phyloP scores from a whole-genome alignment of 1,140 invertebrate genomes.

The Ectropis grisescens region DNA sequence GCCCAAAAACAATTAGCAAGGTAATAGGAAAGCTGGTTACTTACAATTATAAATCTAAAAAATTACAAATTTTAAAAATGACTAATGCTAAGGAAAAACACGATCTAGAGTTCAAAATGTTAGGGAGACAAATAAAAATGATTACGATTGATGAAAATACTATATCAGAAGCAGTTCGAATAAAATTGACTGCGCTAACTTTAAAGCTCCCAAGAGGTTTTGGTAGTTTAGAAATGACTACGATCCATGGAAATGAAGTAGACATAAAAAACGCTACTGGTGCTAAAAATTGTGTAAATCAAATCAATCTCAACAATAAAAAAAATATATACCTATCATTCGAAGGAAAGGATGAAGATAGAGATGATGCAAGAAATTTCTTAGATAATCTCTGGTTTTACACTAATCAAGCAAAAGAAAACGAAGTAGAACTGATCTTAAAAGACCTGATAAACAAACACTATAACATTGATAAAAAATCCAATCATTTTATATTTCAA shows the following conservation, averaged over 20 bases:
- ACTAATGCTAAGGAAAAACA: slow-evolving; percentile 3
- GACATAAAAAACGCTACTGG: slow-evolving; percentile 9
- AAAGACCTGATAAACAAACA: slow-evolving; percentile 10
- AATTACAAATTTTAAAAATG: slow-evolving; percentile 3
- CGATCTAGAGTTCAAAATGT: slow-evolving; percentile 5
- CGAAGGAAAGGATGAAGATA: slow-evolving; percentile 4
- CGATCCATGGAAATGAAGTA: neutral
- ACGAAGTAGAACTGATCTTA: slow-evolving; percentile 3
- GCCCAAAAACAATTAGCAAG: slow-evolving; percentile 3
- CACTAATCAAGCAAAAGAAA: slow-evolving; percentile 11
- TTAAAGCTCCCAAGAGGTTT: slow-evolving; percentile 9
- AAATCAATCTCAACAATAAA: slow-evolving; percentile 6
- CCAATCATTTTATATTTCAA: slow-evolving; percentile 6
- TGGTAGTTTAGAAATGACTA: slow-evolving; percentile 11
- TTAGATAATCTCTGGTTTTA: slow-evolving; percentile 15
- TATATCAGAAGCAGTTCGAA: slow-evolving; percentile 2
- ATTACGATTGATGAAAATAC: slow-evolving; percentile 5
- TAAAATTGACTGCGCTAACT: slow-evolving; percentile 1
- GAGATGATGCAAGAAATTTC: slow-evolving; percentile 4
- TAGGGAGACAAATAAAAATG: slow-evolving; percentile 4
- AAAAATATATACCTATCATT: slow-evolving; percentile 4
- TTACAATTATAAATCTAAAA: slow-evolving; percentile 7
- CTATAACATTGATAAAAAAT: slow-evolving; percentile 5
- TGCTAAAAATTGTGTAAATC: slow-evolving; percentile 2
- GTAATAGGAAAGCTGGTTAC: slow-evolving; percentile 1